Percentiles rank a stretch among this genome's conserved stretches.
phyloP scores from a whole-genome alignment of 2,113 vertebrate genomes.

The Gadus macrocephalus region DNA sequence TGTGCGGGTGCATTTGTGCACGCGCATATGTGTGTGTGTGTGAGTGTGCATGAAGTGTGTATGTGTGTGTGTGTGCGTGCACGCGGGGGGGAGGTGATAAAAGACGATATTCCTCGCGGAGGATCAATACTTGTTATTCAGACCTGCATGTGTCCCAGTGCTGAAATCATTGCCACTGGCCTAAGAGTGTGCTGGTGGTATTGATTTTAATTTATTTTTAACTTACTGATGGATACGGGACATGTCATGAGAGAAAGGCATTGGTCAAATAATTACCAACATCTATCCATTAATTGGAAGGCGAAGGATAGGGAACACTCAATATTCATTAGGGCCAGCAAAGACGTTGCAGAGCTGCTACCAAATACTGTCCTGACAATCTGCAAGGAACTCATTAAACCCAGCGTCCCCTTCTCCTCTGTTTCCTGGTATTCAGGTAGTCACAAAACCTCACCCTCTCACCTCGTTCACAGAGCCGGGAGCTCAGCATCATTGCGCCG shows the following conservation, averaged over 20 bases:
- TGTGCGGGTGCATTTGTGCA: no score
- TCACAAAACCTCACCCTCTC: no score
- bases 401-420: no score
- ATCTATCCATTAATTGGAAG: constrained; percentile 76
- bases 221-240: constrained; percentile 80
- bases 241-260: constrained; percentile 67
- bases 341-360: constrained; percentile 59
- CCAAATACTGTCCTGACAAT: constrained; percentile 26
- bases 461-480: no score
- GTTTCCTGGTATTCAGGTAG: no score
- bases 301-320: constrained; percentile 71
- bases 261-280: constrained; percentile 77
- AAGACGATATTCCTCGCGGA: constrained; percentile 72
- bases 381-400: no score
- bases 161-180: constrained; percentile 65
- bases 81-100: constrained; percentile 65
- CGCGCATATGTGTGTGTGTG: no score
- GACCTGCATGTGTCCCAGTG: constrained; percentile 58
- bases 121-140: constrained; percentile 79
- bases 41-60: constrained; percentile 8
- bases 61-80: constrained; percentile 38
- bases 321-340: constrained; percentile 74
- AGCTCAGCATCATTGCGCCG: no score
- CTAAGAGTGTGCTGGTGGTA: constrained; percentile 63
- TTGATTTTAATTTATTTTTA: constrained; percentile 82